Evolutionary conservation across 2,113 vertebrate genomes (phyloP).

Genomic region (Hirundichthys speculiger): DNA sequence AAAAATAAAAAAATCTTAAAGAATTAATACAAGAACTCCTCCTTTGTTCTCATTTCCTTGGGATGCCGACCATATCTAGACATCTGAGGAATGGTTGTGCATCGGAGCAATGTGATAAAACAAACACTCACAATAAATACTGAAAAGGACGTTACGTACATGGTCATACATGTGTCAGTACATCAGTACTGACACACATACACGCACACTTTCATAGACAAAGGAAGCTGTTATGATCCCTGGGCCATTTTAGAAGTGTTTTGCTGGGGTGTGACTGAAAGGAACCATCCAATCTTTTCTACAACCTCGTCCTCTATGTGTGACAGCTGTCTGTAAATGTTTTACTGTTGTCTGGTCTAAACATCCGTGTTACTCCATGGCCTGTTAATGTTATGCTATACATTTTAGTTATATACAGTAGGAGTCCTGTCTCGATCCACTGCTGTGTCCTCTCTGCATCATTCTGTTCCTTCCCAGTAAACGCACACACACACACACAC

Average conservation of each 20-base stretch:
- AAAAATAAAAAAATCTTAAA: slow-evolving; percentile 6
- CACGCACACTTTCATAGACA: background rate
- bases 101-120: slow-evolving; percentile 31
- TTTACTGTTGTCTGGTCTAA: background rate
- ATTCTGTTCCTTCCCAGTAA: slow-evolving; percentile 9
- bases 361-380: background rate
- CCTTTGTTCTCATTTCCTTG: slow-evolving; percentile 22
- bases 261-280: slow-evolving; percentile 19
- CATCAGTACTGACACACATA: background rate
- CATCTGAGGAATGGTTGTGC: slow-evolving; percentile 19
- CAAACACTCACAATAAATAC: background rate
- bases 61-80: slow-evolving; percentile 7
- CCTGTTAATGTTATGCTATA: slow-evolving; percentile 12
- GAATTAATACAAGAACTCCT: slow-evolving; percentile 34
- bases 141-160: slow-evolving; percentile 3
- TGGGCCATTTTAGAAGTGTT: slow-evolving; percentile 22
- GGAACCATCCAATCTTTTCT: slow-evolving; percentile 32
- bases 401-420: slow-evolving; percentile 36
- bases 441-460: slow-evolving; percentile 6
- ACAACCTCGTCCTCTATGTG: slow-evolving; percentile 1
- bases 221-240: slow-evolving; percentile 42
- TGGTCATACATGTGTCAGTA: too few relatives aligned
- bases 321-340: slow-evolving; percentile 9
- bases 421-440: slow-evolving; percentile 29
- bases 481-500: slow-evolving; percentile 3